Percentiles rank a stretch among this genome's conserved stretches.
These are phyloP conservation scores for Dendrolimus houi DNA, from an alignment of 2,888 invertebrate species.

Conservation along the genomic window DNA sequence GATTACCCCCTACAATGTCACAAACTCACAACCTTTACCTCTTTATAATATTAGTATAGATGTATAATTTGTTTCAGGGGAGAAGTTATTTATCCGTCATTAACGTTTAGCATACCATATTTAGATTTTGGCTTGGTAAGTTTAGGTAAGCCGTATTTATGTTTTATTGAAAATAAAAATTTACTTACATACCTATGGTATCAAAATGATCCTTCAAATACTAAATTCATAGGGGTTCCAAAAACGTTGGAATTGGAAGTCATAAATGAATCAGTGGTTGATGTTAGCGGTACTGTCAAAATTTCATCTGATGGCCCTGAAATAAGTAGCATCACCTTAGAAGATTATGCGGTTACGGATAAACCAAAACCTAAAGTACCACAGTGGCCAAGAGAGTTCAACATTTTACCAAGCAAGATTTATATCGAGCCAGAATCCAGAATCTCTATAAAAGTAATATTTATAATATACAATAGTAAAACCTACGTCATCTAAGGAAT, in stretches of 20 bases:
- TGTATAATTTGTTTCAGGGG: slow-evolving; percentile 57
- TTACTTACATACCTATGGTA: neutral
- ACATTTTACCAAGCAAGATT: slow-evolving; percentile 61
- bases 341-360: slow-evolving; percentile 55
- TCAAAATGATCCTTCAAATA: neutral
- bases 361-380: slow-evolving; percentile 54
- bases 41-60: too few relatives aligned
- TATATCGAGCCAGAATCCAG: slow-evolving; percentile 59
- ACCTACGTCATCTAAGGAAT: too few relatives aligned
- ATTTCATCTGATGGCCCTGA: slow-evolving; percentile 74
- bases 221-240: slow-evolving; percentile 54
- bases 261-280: slow-evolving; percentile 72
- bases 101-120: slow-evolving; percentile 67
- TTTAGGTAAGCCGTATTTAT: slow-evolving; percentile 56
- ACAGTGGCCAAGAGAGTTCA: slow-evolving; percentile 72
- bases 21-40: too few relatives aligned
- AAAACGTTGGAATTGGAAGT: slow-evolving; percentile 59
- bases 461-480: too few relatives aligned
- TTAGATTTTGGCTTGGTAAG: slow-evolving; percentile 76
- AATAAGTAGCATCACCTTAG: slow-evolving; percentile 59
- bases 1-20: too few relatives aligned
- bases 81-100: slow-evolving; percentile 75
- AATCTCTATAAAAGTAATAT: slow-evolving; percentile 52
- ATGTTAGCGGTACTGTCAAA: slow-evolving; percentile 65
- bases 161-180: neutral